Base-by-base conservation (phyloP, 1,140 invertebrate species). In the Zophobas morio region DNA sequence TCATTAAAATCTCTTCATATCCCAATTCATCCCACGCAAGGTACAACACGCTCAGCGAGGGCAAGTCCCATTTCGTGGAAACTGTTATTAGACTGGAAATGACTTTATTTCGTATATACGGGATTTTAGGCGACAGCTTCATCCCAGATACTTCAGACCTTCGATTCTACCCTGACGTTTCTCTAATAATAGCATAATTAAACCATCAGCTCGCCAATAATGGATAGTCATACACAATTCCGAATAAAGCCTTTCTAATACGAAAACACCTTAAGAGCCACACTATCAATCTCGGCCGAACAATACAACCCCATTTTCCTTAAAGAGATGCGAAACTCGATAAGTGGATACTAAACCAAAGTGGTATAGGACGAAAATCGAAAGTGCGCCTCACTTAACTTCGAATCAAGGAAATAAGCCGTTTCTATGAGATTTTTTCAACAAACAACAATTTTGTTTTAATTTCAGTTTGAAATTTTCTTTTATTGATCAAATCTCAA, bases 181-280 rank as follows among this genome's bases (percentile, higher is more conserved):
- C n/a, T 51, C 49, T 20, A 51, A 51, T 51, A 51, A 51, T 51
- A 51, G 3, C 20, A 57, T 57, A 57, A 57, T 57, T 57, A 57
- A 57, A 34, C 54, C 54, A 57, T 57, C 54, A 35, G 35, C 35
- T 57, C 33, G 3, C 33, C 32, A 8, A 57, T 57, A 57, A 57
- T 57, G 34, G 54, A 20, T 4, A 35, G 32, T 57, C 32, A 57
- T 34, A 57, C 3, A 57, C 33, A 34, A 57, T 57, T 57, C 54
- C 33, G 32, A 34, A 51, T 20, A 51, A 51, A 33, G 54, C 54
- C 32, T 4, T 35, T 57, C 54, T 33, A 5, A 4, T 57, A 57
- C 34, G 33, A 57, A 57, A 57, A 57, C 54, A 57, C 33, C 54
- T 57, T 57, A 57, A 57, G 35, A 57, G 54, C 54, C 32, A 57